Conservation (phyloP, 2,797 vertebrate genomes). For the Pitangus sulphuratus region DNA sequence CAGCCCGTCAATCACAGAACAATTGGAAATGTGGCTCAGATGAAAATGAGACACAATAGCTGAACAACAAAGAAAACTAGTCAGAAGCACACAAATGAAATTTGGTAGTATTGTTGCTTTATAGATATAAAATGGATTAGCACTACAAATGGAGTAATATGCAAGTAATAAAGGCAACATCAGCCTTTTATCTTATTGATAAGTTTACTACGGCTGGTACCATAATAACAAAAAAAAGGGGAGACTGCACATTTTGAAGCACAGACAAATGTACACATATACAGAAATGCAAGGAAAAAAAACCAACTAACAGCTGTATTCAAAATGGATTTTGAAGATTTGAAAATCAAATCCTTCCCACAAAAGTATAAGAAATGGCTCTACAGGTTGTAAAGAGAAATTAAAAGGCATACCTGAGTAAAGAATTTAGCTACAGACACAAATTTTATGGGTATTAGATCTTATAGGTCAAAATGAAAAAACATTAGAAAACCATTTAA, state of each 20-base stretch:
- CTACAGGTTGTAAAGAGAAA: conserved; percentile 38
- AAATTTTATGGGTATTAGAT: neutral
- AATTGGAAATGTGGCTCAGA: conserved; percentile 70
- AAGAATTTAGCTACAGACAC: neutral
- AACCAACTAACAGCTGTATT: neutral
- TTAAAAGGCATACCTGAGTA: neutral
- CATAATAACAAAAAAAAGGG: neutral
- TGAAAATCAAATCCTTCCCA: neutral
- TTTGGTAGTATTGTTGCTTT: conserved; percentile 29
- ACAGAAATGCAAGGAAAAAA: neutral
- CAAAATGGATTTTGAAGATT: neutral
- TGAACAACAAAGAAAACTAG: conserved; percentile 71
- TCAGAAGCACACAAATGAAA: conserved; percentile 37
- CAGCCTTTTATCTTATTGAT: neutral
- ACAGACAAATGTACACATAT: neutral
- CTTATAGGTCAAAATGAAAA: neutral
- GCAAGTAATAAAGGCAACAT: conserved; percentile 3
- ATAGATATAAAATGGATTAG: conserved; percentile 23
- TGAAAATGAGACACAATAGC: conserved; percentile 66
- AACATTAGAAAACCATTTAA: neutral
- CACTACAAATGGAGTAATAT: neutral
- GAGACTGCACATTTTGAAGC: neutral
- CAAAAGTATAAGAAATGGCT: neutral
- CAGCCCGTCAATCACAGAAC: conserved; percentile 61
- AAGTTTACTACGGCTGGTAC: neutral